phyloP scores from a whole-genome alignment of 2,888 invertebrate genomes.

The Rhagium mordax region DNA sequence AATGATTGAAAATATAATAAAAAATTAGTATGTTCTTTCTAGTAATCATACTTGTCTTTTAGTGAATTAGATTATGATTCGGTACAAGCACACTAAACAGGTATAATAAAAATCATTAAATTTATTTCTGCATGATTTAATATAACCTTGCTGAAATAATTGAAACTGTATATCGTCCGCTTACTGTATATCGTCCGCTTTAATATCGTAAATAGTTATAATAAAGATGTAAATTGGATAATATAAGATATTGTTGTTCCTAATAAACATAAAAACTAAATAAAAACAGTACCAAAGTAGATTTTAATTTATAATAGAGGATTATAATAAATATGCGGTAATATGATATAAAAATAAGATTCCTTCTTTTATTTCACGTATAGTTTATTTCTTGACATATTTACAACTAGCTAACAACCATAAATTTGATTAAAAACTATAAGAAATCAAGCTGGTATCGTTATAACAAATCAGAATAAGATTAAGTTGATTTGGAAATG shows the following conservation, averaged over 20 bases:
- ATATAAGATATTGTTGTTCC: conserved; percentile 25
- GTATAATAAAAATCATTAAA: conserved; percentile 9
- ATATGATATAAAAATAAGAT: conserved; percentile 21
- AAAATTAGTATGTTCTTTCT: no score
- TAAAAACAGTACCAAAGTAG: conserved; percentile 19
- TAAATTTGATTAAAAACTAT: conserved; percentile 15
- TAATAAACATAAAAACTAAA: conserved; percentile 21
- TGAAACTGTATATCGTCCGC: background rate
- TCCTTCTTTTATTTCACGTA: conserved; percentile 12
- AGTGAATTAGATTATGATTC: background rate
- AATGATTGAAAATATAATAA: no score
- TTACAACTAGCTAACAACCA: conserved; percentile 1
- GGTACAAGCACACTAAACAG: background rate
- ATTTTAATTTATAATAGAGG: conserved; percentile 26
- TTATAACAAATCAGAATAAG: background rate
- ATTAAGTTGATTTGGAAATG: background rate
- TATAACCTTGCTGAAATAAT: conserved; percentile 8
- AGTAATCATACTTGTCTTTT: no score
- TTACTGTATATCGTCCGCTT: background rate
- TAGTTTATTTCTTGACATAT: conserved; percentile 2
- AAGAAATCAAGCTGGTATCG: background rate
- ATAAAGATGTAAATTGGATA: conserved; percentile 16
- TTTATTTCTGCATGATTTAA: conserved; percentile 3
- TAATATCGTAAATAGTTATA: background rate
- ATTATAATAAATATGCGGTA: conserved; percentile 18